Evolutionary conservation across 2,113 vertebrate species (phyloP), one percentile per base, ranked within the genome.

Genomic region (Lontra canadensis): DNA sequence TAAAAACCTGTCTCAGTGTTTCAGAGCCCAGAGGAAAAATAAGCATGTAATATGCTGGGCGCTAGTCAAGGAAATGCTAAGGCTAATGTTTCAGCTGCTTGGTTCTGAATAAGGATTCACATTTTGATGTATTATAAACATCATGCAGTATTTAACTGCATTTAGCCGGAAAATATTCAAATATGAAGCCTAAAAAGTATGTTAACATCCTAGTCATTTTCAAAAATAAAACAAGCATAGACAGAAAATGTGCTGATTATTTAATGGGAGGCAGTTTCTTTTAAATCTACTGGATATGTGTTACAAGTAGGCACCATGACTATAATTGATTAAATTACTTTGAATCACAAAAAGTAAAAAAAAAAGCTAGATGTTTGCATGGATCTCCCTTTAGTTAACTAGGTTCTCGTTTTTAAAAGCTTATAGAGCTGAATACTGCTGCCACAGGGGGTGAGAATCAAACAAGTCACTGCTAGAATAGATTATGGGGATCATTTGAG

Each of bases 371-470:
- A 95, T 78, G 42, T 96, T 67, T 95, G 49, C 83, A 67, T n/a
- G 71, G 55, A 67, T 95, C 67, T 89, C 61, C 55, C 42, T 95
- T 86, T 85, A 94, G 82, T 67, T 96, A 95, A 94, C 67, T 65
- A 94, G 73, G 95, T 89, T 90, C 90, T 90, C 73, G 94, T 83
- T 88, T 96, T 84, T 86, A 36, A 96, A 97, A 84, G 94, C 26
- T 88, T 69, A 92, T 21, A 69, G 26, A 95, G 59, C 63, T 69
- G 44, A 94, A 94, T 67, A 86, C 74, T 84, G 23, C 79, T 73
- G n/a, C 47, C 82, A 63, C 55, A 59, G 34, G 17, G 25, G 73
- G 42, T 7, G 67, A 90, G 67, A 97, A 59, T 61, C 83, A 80
- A 95, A 93, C 55, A 91, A 80, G 47, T 88, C 78, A 61, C 0